A percentile compares a stretch with the other conserved stretches of the same genome.
Evolutionary conservation across 2,113 vertebrate species (phyloP).

Genomic region (Drymodes brunneopygia): DNA sequence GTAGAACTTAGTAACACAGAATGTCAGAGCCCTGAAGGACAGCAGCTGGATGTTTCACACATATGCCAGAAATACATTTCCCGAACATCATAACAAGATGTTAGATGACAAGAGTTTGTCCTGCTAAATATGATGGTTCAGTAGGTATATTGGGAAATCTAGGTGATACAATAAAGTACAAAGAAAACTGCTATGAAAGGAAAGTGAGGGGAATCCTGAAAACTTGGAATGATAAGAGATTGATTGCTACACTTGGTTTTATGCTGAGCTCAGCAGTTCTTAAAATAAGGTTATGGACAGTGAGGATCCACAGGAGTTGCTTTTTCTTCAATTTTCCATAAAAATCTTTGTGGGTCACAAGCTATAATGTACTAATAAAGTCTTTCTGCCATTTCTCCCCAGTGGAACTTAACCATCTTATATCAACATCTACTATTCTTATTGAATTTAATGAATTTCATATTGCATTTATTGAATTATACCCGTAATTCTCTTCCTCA

Average conservation of each 20-base stretch:
- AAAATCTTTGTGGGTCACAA: neutral
- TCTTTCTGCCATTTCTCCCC: neutral
- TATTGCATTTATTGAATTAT: neutral
- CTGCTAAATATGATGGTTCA: neutral
- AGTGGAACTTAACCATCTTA: neutral
- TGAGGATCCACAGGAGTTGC: neutral
- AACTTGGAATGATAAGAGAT: neutral
- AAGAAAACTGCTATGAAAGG: neutral
- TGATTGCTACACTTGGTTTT: neutral
- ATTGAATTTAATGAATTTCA: neutral
- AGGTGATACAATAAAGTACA: neutral
- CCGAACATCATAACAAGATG: neutral
- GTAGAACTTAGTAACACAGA: neutral
- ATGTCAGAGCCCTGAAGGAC: neutral
- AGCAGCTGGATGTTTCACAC: neutral
- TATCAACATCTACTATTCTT: neutral
- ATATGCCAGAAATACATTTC: neutral
- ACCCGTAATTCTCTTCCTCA: neutral
- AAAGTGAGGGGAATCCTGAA: neutral
- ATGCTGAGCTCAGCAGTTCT: neutral
- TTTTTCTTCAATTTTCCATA: neutral
- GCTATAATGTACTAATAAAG: neutral
- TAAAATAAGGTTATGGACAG: neutral
- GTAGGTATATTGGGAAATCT: neutral
- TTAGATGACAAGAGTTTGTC: neutral